Conservation (phyloP, 2,113 vertebrate genomes). For the Spea multiplicata region DNA sequence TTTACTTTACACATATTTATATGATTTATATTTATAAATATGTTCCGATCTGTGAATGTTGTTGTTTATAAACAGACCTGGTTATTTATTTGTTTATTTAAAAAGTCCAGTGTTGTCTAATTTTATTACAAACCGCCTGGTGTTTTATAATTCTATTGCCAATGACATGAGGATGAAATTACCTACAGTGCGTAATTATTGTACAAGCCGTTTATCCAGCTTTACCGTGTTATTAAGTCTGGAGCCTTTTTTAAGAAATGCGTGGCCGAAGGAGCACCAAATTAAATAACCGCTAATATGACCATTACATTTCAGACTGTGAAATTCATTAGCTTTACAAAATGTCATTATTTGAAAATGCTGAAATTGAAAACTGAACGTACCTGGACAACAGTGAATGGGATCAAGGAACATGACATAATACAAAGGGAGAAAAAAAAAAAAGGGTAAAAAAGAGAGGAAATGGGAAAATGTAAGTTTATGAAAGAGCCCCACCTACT, state of each 20-base stretch:
- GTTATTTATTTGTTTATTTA: too few species aligned
- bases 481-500: constrained; percentile 24
- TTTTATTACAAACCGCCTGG: constrained; percentile 2
- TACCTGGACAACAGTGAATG: constrained; percentile 9
- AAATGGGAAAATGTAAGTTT: not conserved
- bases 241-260: constrained; percentile 10
- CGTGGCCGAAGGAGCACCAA: constrained; percentile 4
- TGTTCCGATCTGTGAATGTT: too few species aligned
- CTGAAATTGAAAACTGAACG: constrained; percentile 26
- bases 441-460: not conserved
- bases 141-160: not conserved
- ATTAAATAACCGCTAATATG: constrained; percentile 32
- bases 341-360: constrained; percentile 32
- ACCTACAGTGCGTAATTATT: not conserved
- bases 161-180: constrained; percentile 12
- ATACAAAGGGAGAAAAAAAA: not conserved
- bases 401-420: not conserved
- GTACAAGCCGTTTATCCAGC: constrained; percentile 15
- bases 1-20: too few species aligned
- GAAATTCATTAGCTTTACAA: constrained; percentile 39
- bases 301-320: constrained; percentile 25
- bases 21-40: too few species aligned
- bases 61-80: too few species aligned
- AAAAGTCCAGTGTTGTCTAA: not conserved
- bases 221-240: constrained; percentile 6